These are phyloP conservation scores for Platycercus adscitus DNA, from an alignment of 2,113 vertebrate genomes.

Conservation along the genomic window DNA sequence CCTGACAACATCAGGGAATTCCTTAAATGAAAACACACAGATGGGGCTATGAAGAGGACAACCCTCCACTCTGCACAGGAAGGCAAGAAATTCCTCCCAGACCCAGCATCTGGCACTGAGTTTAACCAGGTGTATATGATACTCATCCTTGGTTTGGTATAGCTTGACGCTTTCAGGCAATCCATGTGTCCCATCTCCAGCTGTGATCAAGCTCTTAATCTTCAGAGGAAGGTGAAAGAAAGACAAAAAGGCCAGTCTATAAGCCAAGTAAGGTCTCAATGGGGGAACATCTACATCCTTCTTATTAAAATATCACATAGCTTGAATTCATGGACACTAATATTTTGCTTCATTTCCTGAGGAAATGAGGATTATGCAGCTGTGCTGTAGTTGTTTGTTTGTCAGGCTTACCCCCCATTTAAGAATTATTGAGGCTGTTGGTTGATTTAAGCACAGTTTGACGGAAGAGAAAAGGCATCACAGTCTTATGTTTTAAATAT, in stretches of 20 bases:
- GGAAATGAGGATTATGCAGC: conserved; percentile 60
- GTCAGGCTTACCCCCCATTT: neutral
- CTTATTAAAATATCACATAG: conserved; percentile 35
- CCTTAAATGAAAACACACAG: neutral
- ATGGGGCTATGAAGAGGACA: neutral
- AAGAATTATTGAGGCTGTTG: neutral
- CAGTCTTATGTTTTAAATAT: neutral
- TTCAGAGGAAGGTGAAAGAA: conserved; percentile 29
- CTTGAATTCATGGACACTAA: conserved; percentile 18
- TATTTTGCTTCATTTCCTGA: conserved; percentile 60
- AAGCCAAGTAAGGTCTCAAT: conserved; percentile 16
- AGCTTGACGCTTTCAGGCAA: neutral
- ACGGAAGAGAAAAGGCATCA: neutral
- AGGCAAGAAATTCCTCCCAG: neutral
- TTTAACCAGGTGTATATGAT: neutral
- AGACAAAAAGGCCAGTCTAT: neutral
- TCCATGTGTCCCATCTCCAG: neutral
- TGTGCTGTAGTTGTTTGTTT: conserved; percentile 53
- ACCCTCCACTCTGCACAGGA: neutral
- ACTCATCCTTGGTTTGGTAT: neutral
- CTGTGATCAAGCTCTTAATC: conserved; percentile 18
- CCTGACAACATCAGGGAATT: neutral
- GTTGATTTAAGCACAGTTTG: neutral
- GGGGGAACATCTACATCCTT: neutral
- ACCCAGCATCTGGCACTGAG: neutral